Evolutionary conservation across 1,140 invertebrate species (phyloP).

Genomic region (Euschistus heros): DNA sequence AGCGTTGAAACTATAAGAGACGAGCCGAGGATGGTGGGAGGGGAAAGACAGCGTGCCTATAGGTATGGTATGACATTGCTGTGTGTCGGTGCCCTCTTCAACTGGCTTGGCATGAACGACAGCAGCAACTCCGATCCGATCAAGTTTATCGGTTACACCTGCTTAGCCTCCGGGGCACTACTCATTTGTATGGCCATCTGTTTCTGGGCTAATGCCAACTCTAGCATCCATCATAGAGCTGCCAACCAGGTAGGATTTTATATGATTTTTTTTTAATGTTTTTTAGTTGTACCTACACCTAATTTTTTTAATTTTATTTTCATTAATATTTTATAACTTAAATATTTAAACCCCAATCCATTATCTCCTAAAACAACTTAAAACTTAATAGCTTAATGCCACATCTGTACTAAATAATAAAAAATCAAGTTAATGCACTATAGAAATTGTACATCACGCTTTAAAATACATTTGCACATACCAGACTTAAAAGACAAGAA

Average conservation of each 20-base stretch:
- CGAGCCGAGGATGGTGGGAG: slow-evolving; percentile 22
- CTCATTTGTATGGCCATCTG: slow-evolving; percentile 65
- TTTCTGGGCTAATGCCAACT: slow-evolving; percentile 47
- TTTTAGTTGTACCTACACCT: too few relatives aligned
- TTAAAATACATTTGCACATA: too few relatives aligned
- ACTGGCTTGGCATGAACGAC: slow-evolving; percentile 63
- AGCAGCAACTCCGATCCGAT: slow-evolving; percentile 50
- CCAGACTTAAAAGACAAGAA: too few relatives aligned
- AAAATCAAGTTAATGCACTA: too few relatives aligned
- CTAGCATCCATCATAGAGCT: slow-evolving; percentile 4
- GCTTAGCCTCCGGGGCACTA: slow-evolving; percentile 58
- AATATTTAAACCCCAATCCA: too few relatives aligned
- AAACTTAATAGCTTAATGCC: too few relatives aligned
- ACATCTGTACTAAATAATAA: too few relatives aligned
- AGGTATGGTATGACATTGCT: slow-evolving; percentile 62
- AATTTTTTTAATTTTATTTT: too few relatives aligned
- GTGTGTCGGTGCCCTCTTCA: slow-evolving; percentile 62
- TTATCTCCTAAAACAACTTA: too few relatives aligned
- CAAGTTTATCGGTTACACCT: slow-evolving; percentile 60
- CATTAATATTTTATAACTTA: too few relatives aligned
- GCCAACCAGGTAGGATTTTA: slow-evolving; percentile 22
- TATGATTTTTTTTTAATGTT: slow-evolving; percentile 7
- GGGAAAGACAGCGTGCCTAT: slow-evolving; percentile 44
- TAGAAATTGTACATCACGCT: too few relatives aligned
- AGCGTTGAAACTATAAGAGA: not conserved